Evolutionary conservation across 2,113 vertebrate genomes (phyloP).

Genomic region (Chionis minor): DNA sequence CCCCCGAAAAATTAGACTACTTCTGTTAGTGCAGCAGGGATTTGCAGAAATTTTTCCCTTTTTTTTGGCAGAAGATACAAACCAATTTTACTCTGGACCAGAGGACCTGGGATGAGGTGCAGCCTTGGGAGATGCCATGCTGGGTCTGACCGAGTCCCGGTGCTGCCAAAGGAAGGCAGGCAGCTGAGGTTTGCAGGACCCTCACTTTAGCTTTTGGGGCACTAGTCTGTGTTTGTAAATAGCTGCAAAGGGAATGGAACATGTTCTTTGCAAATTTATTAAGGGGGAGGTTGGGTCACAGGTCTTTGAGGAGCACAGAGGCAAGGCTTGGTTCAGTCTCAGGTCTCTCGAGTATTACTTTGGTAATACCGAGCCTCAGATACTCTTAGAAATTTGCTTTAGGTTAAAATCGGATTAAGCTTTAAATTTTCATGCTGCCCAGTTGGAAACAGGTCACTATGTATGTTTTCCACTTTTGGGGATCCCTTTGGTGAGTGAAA

Average conservation of each 20-base stretch:
- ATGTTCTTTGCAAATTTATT: background rate
- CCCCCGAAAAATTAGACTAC: background rate
- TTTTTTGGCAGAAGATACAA: background rate
- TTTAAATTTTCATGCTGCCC: background rate
- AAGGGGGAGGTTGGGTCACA: background rate
- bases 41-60: background rate
- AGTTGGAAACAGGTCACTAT: background rate
- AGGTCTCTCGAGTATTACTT: background rate
- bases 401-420: background rate
- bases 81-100: background rate
- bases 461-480: background rate
- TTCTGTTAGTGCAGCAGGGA: background rate
- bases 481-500: background rate
- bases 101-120: background rate
- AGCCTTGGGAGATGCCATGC: accelerated
- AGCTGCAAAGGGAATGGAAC: background rate
- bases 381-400: background rate
- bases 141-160: background rate
- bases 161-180: background rate
- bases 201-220: background rate
- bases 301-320: background rate
- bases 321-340: background rate
- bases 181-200: background rate
- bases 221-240: background rate
- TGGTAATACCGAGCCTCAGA: background rate